A percentile compares a stretch with the other conserved stretches of the same genome.
phyloP scores from a whole-genome alignment of 2,888 invertebrate species.

The Andrena praecox region DNA sequence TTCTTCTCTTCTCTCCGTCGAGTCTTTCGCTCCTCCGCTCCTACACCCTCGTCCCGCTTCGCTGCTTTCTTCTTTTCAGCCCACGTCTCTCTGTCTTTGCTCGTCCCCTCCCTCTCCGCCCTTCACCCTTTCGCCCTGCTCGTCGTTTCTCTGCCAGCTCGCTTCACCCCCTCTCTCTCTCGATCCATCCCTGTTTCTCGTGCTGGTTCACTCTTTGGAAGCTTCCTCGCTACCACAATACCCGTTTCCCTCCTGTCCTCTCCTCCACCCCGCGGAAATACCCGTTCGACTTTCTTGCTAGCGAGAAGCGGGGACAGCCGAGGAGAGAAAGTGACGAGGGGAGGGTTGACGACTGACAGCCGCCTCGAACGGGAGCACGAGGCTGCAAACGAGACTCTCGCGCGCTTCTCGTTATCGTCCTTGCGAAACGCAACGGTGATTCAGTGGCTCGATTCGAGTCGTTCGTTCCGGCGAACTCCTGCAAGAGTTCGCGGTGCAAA shows the following conservation, averaged over 20 bases:
- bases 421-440: not conserved
- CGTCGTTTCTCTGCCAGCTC: not conserved
- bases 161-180: constrained; percentile 66
- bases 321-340: constrained; percentile 75
- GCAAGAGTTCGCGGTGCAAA: too few species aligned
- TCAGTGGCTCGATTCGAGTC: too few species aligned
- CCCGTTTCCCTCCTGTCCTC: constrained; percentile 66
- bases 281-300: not conserved
- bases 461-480: too few species aligned
- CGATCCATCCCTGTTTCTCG: constrained; percentile 79
- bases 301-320: constrained; percentile 48
- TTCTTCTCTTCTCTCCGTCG: constrained; percentile 15
- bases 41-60: constrained; percentile 58
- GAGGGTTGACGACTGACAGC: constrained; percentile 11
- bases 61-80: constrained; percentile 5
- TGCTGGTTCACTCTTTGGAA: constrained; percentile 1
- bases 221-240: constrained; percentile 57
- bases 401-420: constrained; percentile 22
- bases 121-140: constrained; percentile 74
- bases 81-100: constrained; percentile 59
- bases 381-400: constrained; percentile 29
- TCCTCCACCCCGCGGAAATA: constrained; percentile 6
- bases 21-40: constrained; percentile 59
- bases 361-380: constrained; percentile 25
- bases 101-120: constrained; percentile 38